Evolutionary conservation across 1,140 invertebrate species (phyloP), one percentile per base, ranked within the genome.

Genomic region (Neodiprion pinetum): DNA sequence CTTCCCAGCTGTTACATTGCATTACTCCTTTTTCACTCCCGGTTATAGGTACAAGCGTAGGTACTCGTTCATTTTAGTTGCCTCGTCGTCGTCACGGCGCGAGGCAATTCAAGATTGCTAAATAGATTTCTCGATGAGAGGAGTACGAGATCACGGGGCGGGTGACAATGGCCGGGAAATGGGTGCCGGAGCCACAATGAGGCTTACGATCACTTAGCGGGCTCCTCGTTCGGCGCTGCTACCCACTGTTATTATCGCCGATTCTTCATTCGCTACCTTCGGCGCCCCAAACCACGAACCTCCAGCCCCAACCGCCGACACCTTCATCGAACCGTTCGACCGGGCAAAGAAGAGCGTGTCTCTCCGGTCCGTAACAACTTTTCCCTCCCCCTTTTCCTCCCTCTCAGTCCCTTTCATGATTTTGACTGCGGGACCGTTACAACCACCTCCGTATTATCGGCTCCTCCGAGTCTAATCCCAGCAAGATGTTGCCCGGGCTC

Each of bases 401-500:
- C 48, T 40, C 48, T 73, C 28, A 21, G 67, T 71, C 76, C 48
- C 70, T 75, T 77, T 71, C 75, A 81, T 74, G 78, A 81, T 80
- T 81, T 81, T 75, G 78, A 81, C 78, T 81, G 77, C 72, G 77
- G 75, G 11, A 61, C 80, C 10, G 72, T 81, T 77, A 77, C 76
- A 71, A 71, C 14, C 70, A 71, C 47, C 70, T 12, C 70, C 70
- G 74, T 74, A 71, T 76, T 75, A 68, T 48, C 23, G 40, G 53
- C 68, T 28, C 61, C 71, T 67, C 70, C 21, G 10, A 71, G 70
- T 71, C 70, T 79, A 80, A 82, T 82, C 80, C 80, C 78, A 79
- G 81, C 81, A 83, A 83, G 81, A 82, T 83, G 82, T 83, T 81
- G 76, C 80, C 73, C 75, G 67, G 50, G 50, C 67, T 70, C 74